Evolutionary conservation across 2,888 invertebrate genomes (phyloP).

Genomic region (Marronus borbonicus): DNA sequence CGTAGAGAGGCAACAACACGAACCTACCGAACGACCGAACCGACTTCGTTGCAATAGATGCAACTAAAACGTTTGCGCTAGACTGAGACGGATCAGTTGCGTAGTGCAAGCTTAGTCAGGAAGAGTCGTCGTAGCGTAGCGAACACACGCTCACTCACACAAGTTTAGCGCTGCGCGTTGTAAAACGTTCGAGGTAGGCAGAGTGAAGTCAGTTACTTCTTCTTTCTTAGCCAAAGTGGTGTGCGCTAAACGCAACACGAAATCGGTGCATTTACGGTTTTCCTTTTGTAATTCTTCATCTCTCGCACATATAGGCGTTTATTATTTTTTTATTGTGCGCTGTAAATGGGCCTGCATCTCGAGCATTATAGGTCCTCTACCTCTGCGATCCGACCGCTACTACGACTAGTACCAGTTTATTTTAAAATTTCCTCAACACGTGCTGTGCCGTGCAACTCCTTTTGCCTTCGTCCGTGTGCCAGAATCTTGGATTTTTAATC

Average conservation of each 20-base stretch:
- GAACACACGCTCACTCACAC: conserved; percentile 14
- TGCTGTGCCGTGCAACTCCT: conserved; percentile 32
- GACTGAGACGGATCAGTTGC: conserved; percentile 48
- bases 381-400: conserved; percentile 53
- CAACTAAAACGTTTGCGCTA: conserved; percentile 44
- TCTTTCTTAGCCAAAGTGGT: conserved; percentile 18
- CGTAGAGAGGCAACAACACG: conserved; percentile 35
- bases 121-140: conserved; percentile 33
- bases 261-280: conserved; percentile 44
- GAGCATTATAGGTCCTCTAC: conserved; percentile 63
- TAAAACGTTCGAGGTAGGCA: conserved; percentile 35
- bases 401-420: conserved; percentile 58
- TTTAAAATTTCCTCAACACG: conserved; percentile 47
- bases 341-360: conserved; percentile 65
- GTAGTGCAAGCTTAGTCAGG: conserved; percentile 48
- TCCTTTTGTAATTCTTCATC: conserved; percentile 50
- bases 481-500: conserved; percentile 37
- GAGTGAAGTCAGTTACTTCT: conserved; percentile 18
- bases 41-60: conserved; percentile 45
- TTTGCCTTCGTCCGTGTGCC: conserved; percentile 38
- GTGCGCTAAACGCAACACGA: conserved; percentile 2
- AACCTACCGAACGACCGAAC: conserved; percentile 32
- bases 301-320: neutral
- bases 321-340: conserved; percentile 60
- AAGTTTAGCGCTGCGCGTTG: neutral